phyloP scores from a whole-genome alignment of 1,140 invertebrate genomes.

The Leptinotarsa defecta region DNA sequence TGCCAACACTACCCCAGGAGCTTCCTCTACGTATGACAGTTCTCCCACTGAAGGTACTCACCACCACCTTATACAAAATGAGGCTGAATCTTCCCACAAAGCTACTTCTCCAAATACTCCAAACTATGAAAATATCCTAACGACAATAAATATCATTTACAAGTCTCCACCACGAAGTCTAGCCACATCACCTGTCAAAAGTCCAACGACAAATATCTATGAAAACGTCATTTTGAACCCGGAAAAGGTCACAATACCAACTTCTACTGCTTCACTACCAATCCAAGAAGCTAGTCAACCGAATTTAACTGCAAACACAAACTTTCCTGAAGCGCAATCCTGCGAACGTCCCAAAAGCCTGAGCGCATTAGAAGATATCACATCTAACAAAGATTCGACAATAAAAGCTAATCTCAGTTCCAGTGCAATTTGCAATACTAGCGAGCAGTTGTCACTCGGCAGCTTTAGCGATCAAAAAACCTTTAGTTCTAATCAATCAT shows the following conservation, averaged over 20 bases:
- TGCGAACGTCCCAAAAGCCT: slow-evolving; percentile 50
- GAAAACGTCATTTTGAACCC: slow-evolving; percentile 62
- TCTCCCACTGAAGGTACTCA: slow-evolving; percentile 39
- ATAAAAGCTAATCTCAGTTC: slow-evolving; percentile 42
- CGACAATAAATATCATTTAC: slow-evolving; percentile 72
- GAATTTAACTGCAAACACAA: slow-evolving; percentile 18
- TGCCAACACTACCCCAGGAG: slow-evolving; percentile 47
- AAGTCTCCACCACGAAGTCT: slow-evolving; percentile 60
- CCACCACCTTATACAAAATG: slow-evolving; percentile 26
- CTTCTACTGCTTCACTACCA: slow-evolving; percentile 59
- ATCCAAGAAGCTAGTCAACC: slow-evolving; percentile 62
- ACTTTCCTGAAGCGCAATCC: slow-evolving; percentile 17
- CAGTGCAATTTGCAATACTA: slow-evolving; percentile 47
- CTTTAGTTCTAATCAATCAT: slow-evolving; percentile 44
- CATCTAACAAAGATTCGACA: slow-evolving; percentile 34
- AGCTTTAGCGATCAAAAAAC: slow-evolving; percentile 42
- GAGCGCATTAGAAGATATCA: slow-evolving; percentile 49
- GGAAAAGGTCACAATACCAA: slow-evolving; percentile 60
- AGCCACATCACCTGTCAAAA: slow-evolving; percentile 40
- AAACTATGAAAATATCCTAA: slow-evolving; percentile 56
- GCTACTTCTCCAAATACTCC: slow-evolving; percentile 48
- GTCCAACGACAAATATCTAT: slow-evolving; percentile 57
- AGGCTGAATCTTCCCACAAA: slow-evolving; percentile 31
- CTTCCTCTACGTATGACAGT: slow-evolving; percentile 38
- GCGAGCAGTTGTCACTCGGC: slow-evolving; percentile 40